phyloP scores from a whole-genome alignment of 2,113 vertebrate genomes.

The Phyllopteryx taeniolatus region DNA sequence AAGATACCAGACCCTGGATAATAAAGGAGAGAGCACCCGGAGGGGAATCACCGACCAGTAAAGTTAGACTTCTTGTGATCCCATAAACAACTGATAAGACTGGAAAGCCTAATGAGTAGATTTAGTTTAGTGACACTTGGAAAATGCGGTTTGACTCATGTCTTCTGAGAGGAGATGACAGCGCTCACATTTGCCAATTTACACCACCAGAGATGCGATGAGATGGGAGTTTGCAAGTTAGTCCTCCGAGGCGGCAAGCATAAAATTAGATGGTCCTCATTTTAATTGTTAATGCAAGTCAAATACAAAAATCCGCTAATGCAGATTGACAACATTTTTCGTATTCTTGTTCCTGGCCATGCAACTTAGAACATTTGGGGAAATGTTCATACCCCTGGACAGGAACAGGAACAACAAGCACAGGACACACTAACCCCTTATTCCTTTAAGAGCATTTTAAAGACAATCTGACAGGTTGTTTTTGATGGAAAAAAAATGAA shows the following conservation, averaged over 20 bases:
- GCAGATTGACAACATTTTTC: neutral
- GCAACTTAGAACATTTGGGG: neutral
- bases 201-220: conserved; percentile 30
- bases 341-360: neutral
- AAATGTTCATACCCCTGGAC: too few species aligned
- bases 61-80: conserved; percentile 59
- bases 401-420: too few species aligned
- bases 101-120: conserved; percentile 59
- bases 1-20: conserved; percentile 58
- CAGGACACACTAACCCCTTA: too few species aligned
- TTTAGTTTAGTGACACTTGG: conserved; percentile 63
- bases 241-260: conserved; percentile 28
- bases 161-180: conserved; percentile 50
- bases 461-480: too few species aligned
- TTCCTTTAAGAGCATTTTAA: too few species aligned
- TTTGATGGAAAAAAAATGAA: too few species aligned
- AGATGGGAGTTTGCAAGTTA: conserved; percentile 32
- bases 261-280: neutral
- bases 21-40: conserved; percentile 45
- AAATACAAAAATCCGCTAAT: neutral
- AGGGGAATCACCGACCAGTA: conserved; percentile 62
- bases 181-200: conserved; percentile 40
- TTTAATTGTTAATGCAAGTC: neutral
- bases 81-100: conserved; percentile 70
- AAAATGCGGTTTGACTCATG: conserved; percentile 57